Evolutionary conservation across 2,888 invertebrate genomes (phyloP), one percentile per base, ranked within the genome.

Genomic region (Athalia cordata): DNA sequence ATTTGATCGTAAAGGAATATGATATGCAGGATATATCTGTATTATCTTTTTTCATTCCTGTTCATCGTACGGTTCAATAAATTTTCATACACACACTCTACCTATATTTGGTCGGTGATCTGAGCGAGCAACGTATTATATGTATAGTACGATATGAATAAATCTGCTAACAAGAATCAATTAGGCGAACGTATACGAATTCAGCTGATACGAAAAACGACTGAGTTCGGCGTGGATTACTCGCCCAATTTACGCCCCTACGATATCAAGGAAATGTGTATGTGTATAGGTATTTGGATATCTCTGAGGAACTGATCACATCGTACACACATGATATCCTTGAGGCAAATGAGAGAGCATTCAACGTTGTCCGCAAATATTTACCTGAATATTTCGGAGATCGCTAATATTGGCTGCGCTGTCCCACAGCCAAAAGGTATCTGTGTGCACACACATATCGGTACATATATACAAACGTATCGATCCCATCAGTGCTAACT

Each of bases 321-420:
- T 75, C 49, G 75, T 62, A 77, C 62, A 77, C 74, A 75, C 79
- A 67, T 61, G 74, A 84, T 85, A 84, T 86, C 86, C 85, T 86
- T 84, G 85, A 84, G 81, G 80, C 76, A 79, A 77, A 66, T 79
- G 74, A 78, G 64, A 64, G 75, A 47, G 61, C 61, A 72, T 66
- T 72, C 80, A 80, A 78, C 79, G 80, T 79, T 82, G 81, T 83
- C 82, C 78, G 68, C 84, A 86, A 86, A 86, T 86, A 85, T 86
- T 86, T 86, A 84, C 85, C 82, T 76, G 83, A 81, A 85, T 85
- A 86, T 86, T 86, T 85, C 83, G 83, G 82, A 81, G 85, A 86
- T 85, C 83, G 85, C 85, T 85, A 85, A 86, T 85, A 86, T 85
- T 86, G 84, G 82, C 81, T 13, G 50, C 68, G 55, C 55, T 55